Evolutionary conservation across 2,113 vertebrate species (phyloP), one percentile per base, ranked within the genome.

Genomic region (Antechinus flavipes): DNA sequence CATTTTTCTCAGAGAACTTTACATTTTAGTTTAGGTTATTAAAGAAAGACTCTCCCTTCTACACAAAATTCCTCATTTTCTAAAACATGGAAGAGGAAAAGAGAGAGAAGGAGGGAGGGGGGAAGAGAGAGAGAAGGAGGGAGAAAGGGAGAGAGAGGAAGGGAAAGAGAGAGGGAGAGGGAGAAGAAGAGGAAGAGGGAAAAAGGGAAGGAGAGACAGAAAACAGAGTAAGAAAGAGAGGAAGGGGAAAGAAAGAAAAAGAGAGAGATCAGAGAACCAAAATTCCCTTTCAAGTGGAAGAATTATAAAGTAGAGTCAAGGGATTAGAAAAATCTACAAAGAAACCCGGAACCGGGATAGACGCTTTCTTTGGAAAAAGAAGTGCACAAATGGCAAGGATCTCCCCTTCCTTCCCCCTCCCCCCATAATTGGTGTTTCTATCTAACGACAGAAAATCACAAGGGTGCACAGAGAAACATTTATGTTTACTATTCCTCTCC

Each of bases 1-100:
- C 68, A 6, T 92, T 46, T 46, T 96, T 97, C 93, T 89, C 91
- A 47, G 95, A 90, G 93, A 91, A 2, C 52, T 92, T 93, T 93
- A 93, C 94, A 22, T 2, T 19, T 90, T 90, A 49, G 93, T 42
- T 84, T 47, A 96, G 96, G 68, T 55, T 54, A 19, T 23, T 4
- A 68, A 54, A 6, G 8, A 22, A 61, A 91, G 61, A 94, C 58
- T 90, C 58, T 89, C 97, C 93, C 47, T 8, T 92, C 3, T 0
- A 8, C 14, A 92, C 54, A 61, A 49, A 22, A 26, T 76, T 55
- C 54, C 0, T 1, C 0, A 0, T 0, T 94, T 91, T 95, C 91
- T 58, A 89, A 95, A 94, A 90, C 54, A 56, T 1, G 49, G 27
- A 61, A 0, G 5, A 94, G 9, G 6, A 0, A 8, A 47, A 16